These are phyloP conservation scores for Amblyopsis rosae DNA, from an alignment of 2,113 vertebrate genomes.

Conservation along the genomic window DNA sequence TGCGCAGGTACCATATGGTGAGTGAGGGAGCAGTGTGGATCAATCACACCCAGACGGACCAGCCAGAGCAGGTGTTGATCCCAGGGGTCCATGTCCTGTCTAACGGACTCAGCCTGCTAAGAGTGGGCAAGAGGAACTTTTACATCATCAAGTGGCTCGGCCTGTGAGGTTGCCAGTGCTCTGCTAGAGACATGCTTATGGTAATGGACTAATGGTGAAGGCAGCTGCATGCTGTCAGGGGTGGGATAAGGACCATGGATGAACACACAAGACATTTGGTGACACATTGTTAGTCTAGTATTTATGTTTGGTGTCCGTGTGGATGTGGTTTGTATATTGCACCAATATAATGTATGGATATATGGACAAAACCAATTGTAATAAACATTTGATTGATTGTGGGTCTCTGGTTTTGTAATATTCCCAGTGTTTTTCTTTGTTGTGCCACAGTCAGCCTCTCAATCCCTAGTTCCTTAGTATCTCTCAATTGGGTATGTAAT, in stretches of 20 bases:
- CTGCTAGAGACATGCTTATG: neutral
- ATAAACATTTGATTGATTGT: too few relatives aligned
- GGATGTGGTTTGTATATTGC: neutral
- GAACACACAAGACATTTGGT: constrained; percentile 17
- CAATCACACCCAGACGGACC: constrained; percentile 82
- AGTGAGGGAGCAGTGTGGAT: constrained; percentile 88
- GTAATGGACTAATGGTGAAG: constrained; percentile 31
- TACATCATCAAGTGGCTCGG: constrained; percentile 92
- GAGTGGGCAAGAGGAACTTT: constrained; percentile 92
- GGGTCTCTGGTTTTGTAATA: too few relatives aligned
- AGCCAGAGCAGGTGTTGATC: constrained; percentile 87
- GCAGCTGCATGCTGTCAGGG: constrained; percentile 27
- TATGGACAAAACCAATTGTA: too few relatives aligned
- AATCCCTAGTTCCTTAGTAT: too few relatives aligned
- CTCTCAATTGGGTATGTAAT: too few relatives aligned
- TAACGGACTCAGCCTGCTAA: constrained; percentile 89
- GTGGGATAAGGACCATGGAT: constrained; percentile 6
- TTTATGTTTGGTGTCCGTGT: neutral
- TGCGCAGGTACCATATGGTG: constrained; percentile 86
- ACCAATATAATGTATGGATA: too few relatives aligned
- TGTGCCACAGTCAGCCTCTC: too few relatives aligned
- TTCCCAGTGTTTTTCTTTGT: too few relatives aligned
- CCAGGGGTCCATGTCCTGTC: constrained; percentile 88
- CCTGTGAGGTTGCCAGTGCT: constrained; percentile 53
- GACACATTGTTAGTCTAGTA: neutral